Conservation (phyloP, 1,140 invertebrate genomes). For the Phocides pigmalion region DNA sequence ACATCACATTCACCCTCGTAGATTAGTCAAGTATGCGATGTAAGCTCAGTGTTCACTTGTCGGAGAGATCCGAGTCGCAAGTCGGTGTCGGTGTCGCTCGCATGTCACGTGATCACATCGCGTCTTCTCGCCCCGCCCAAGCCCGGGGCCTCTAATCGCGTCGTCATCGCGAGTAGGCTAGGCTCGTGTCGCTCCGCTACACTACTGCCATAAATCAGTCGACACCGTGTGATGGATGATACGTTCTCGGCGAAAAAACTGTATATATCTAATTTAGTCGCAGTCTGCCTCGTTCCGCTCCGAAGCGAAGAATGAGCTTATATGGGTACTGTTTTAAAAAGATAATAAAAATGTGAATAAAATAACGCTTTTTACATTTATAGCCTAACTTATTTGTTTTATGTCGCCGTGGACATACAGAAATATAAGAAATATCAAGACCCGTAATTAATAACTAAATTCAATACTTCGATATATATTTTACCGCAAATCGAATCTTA, state of each 20-base stretch:
- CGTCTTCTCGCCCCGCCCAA: constrained; percentile 42
- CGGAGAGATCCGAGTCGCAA: constrained; percentile 40
- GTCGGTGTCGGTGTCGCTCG: constrained; percentile 44
- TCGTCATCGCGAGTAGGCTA: constrained; percentile 70
- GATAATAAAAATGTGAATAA: not conserved
- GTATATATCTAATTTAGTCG: constrained; percentile 45
- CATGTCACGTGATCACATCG: constrained; percentile 54
- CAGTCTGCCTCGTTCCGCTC: constrained; percentile 23
- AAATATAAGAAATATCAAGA: too few species aligned
- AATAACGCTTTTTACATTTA: too few species aligned
- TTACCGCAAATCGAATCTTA: too few species aligned
- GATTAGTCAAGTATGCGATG: constrained; percentile 48
- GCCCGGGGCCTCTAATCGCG: constrained; percentile 61
- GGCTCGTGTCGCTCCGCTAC: constrained; percentile 67
- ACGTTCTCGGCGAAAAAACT: constrained; percentile 62
- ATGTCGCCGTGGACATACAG: too few species aligned
- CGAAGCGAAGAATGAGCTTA: not conserved
- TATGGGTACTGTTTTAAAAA: too few species aligned
- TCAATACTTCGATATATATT: too few species aligned
- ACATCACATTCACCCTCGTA: constrained; percentile 27
- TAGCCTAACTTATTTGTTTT: too few species aligned
- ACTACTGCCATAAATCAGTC: constrained; percentile 77
- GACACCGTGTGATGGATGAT: constrained; percentile 73
- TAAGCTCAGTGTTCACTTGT: constrained; percentile 42
- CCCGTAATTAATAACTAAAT: too few species aligned